Conservation (phyloP, 2,113 vertebrate species). For the Mesocricetus auratus region DNA sequence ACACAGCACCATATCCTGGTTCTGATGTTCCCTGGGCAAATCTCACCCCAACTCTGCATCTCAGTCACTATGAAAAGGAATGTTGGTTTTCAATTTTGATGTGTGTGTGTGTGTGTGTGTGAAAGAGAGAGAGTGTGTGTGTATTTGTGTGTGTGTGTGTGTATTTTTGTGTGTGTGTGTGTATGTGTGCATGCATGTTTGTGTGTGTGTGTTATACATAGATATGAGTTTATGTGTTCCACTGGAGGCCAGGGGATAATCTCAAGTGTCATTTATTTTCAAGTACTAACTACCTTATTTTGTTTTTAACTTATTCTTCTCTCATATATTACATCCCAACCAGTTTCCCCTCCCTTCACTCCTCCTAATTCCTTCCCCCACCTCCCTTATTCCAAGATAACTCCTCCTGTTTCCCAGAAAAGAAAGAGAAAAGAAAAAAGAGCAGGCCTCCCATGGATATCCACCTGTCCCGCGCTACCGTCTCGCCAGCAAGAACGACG, state of each 20-base stretch:
- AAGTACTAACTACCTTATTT: not conserved
- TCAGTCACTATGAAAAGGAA: not conserved
- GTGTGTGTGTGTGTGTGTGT: not conserved
- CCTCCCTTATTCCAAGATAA: no score
- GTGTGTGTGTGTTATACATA: not conserved
- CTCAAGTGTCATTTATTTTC: not conserved
- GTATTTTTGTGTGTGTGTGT: not conserved
- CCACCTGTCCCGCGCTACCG: no score
- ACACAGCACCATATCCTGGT: not conserved
- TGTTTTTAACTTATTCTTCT: not conserved
- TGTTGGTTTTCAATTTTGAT: not conserved
- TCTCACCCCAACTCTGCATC: not conserved
- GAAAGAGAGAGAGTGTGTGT: not conserved
- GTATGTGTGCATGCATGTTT: fast-evolving
- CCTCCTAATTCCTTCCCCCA: no score
- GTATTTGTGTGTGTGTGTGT: not conserved
- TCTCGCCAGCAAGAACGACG: no score
- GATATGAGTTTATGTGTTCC: not conserved
- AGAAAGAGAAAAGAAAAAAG: no score
- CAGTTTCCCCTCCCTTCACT: no score
- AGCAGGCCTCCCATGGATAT: no score
- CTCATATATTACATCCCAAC: no score
- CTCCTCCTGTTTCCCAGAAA: no score
- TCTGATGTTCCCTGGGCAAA: not conserved
- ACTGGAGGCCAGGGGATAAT: not conserved